Evolutionary conservation across 2,113 vertebrate species (phyloP).

Genomic region (Psilopsiagon aymara): DNA sequence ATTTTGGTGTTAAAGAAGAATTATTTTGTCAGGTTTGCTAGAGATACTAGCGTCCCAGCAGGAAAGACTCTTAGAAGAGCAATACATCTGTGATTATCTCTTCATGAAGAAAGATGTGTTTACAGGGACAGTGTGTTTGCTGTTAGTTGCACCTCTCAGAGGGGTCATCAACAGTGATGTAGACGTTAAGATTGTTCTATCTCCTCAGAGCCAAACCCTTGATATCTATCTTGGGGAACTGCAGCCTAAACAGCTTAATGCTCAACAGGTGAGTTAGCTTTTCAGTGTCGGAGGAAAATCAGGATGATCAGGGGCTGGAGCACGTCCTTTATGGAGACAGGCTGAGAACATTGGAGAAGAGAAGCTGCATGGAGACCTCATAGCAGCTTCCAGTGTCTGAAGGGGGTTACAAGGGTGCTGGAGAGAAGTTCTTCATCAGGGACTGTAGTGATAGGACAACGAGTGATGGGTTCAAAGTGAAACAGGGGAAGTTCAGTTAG

Average conservation of each 20-base stretch:
- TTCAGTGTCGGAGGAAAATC: background rate
- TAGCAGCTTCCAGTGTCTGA: background rate
- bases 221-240: accelerated
- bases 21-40: background rate
- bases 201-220: background rate
- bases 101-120: background rate
- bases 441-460: background rate
- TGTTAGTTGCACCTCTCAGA: background rate
- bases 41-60: background rate
- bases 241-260: background rate
- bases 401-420: background rate
- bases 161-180: background rate
- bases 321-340: background rate
- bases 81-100: background rate
- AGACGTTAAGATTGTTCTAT: background rate
- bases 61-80: background rate
- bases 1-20: background rate
- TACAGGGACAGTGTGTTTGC: background rate
- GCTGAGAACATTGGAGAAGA: background rate
- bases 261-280: background rate
- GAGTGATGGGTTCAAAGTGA: background rate
- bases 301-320: background rate
- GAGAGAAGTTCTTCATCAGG: background rate
- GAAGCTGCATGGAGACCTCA: background rate
- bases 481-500: background rate